Evolutionary conservation across 2,113 vertebrate genomes (phyloP), one percentile per base, ranked within the genome.

Genomic region (Sitta europaea): DNA sequence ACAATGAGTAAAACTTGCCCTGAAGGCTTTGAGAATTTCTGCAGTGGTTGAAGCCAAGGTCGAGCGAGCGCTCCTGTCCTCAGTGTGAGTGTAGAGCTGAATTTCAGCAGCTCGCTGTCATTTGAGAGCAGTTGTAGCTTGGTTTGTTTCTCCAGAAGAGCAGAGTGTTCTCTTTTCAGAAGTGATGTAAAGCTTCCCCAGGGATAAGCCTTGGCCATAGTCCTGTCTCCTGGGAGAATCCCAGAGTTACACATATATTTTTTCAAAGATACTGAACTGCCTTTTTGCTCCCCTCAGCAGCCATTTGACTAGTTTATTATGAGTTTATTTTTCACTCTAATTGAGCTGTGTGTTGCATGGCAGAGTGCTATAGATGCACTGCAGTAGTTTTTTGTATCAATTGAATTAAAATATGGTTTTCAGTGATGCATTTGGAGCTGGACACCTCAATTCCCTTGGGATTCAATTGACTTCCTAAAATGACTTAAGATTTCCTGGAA

Each of bases 141-240:
- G 51, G 14, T 70, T 96, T 94, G 47, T 88, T 94, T 94, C 86
- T 76, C 78, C 25, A 77, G 85, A 96, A 82, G 65, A 92, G 78
- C 78, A 47, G 43, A 12, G 38, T 75, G 50, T 76, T 95, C 95
- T 91, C 40, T 82, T 90, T 96, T 77, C 47, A 66, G 77, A 80
- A 91, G 51, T 63, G 81, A 92, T 90, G 78, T 67, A 80, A 83
- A 71, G 42, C 59, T 77, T 90, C 86, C 85, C 71, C 87, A 94
- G 67, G 88, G 94, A 51, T 86, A 79, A 90, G 43, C 67, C 51
- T 94, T 91, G 81, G 51, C 74, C 0, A 0, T 54, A 68, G 54
- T 71, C 38, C 62, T 93, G 50, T 92, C 74, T 94, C 67, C 51
- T 61, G 47, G 54, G 58, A 73, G 66, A 28, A 76, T 85, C 42